These are phyloP conservation scores for Tribolium freemani DNA, from an alignment of 2,888 invertebrate genomes.

Conservation along the genomic window DNA sequence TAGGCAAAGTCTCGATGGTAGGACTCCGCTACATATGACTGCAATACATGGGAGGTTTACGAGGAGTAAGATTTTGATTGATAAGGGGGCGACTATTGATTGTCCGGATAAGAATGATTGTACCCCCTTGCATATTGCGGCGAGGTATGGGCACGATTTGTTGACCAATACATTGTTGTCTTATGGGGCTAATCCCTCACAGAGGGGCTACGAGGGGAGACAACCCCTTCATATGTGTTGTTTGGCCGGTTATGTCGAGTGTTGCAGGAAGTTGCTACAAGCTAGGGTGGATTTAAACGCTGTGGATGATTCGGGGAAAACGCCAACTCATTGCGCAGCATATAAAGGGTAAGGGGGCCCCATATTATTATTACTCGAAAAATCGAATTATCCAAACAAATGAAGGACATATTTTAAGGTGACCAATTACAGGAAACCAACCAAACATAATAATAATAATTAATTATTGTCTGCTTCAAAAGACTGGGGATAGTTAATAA, in stretches of 20 bases:
- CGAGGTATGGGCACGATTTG: constrained; percentile 73
- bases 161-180: constrained; percentile 70
- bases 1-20: constrained; percentile 72
- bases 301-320: constrained; percentile 73
- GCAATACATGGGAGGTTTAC: constrained; percentile 76
- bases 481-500: no score
- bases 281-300: constrained; percentile 71
- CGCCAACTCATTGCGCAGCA: constrained; percentile 75
- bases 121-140: constrained; percentile 76
- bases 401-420: no score
- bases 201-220: constrained; percentile 70
- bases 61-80: constrained; percentile 74
- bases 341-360: constrained; percentile 72
- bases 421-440: no score
- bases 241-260: constrained; percentile 74
- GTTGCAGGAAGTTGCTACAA: constrained; percentile 72
- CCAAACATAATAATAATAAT: no score
- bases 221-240: constrained; percentile 76
- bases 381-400: no score
- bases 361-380: no score
- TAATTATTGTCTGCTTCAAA: no score
- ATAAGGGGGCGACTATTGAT: constrained; percentile 73
- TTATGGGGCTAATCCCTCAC: constrained; percentile 69
- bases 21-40: constrained; percentile 77
- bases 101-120: constrained; percentile 73